A percentile compares a stretch with the other conserved stretches of the same genome.
Conservation (phyloP, 1,140 invertebrate species). For the Streblospio benedicti region DNA sequence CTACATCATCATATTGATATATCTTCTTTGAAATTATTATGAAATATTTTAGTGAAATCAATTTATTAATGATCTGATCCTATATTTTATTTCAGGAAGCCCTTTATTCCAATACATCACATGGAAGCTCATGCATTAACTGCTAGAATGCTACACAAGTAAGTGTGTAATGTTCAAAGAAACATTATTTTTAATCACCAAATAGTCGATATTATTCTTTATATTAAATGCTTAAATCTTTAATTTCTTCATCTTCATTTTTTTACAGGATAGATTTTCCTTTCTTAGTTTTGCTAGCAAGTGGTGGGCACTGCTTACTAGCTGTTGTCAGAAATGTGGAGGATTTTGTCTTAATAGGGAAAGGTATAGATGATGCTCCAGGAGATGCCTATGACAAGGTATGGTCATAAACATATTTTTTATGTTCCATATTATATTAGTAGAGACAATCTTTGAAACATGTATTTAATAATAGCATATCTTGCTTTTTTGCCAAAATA, state of each 20-base stretch:
- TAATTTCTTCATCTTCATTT: background rate
- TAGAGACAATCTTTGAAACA: background rate
- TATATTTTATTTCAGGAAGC: slow-evolving; percentile 55
- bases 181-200: background rate
- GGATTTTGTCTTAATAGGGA: slow-evolving; percentile 70
- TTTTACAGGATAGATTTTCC: slow-evolving; percentile 67
- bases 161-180: slow-evolving; percentile 25
- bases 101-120: slow-evolving; percentile 91
- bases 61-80: too few species aligned
- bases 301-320: slow-evolving; percentile 77
- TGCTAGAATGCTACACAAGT: slow-evolving; percentile 60
- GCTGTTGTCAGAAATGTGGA: slow-evolving; percentile 66
- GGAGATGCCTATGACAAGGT: slow-evolving; percentile 88
- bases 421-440: background rate
- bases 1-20: too few species aligned
- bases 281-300: slow-evolving; percentile 78
- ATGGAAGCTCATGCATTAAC: slow-evolving; percentile 98
- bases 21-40: too few species aligned
- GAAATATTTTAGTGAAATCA: too few species aligned
- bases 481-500: background rate
- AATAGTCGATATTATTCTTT: background rate
- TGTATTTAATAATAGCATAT: background rate
- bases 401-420: slow-evolving; percentile 2
- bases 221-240: too few species aligned
- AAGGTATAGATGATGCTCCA: slow-evolving; percentile 72